phyloP scores from a whole-genome alignment of 2,797 vertebrate genomes.

The Mus minutoides region DNA sequence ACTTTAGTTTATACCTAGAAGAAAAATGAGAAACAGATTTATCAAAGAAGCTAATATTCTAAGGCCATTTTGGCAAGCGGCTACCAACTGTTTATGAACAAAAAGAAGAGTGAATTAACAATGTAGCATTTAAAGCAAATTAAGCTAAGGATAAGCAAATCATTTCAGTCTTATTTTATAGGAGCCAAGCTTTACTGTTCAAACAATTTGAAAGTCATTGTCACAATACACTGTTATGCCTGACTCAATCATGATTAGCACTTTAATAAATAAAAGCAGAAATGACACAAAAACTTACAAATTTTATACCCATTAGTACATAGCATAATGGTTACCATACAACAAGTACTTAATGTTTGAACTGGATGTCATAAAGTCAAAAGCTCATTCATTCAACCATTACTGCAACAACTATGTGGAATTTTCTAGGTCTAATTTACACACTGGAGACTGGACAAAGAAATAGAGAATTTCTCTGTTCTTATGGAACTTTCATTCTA shows the following conservation, averaged over 20 bases:
- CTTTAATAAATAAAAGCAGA: constrained; percentile 33
- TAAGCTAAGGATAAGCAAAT: not conserved
- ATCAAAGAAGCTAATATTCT: constrained; percentile 4
- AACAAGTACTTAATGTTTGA: not conserved
- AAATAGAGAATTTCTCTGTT: too few species aligned
- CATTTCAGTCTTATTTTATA: not conserved
- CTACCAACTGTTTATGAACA: not conserved
- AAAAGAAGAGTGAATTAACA: not conserved
- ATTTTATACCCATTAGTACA: not conserved
- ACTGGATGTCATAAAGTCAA: not conserved
- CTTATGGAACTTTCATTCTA: not conserved
- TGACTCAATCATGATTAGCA: not conserved
- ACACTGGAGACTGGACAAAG: not conserved
- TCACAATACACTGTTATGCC: not conserved
- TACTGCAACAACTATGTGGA: not conserved
- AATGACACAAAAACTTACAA: not conserved
- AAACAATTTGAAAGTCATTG: not conserved
- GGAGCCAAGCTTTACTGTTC: not conserved
- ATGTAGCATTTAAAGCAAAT: constrained; percentile 1
- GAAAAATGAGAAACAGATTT: not conserved
- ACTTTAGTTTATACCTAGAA: not conserved
- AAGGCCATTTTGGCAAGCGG: not conserved
- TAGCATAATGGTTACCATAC: not conserved
- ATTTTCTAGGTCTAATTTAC: not conserved
- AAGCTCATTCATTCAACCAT: not conserved